Evolutionary conservation across 2,888 invertebrate genomes (phyloP), one percentile per base, ranked within the genome.

Genomic region (Conchocele bisecta): DNA sequence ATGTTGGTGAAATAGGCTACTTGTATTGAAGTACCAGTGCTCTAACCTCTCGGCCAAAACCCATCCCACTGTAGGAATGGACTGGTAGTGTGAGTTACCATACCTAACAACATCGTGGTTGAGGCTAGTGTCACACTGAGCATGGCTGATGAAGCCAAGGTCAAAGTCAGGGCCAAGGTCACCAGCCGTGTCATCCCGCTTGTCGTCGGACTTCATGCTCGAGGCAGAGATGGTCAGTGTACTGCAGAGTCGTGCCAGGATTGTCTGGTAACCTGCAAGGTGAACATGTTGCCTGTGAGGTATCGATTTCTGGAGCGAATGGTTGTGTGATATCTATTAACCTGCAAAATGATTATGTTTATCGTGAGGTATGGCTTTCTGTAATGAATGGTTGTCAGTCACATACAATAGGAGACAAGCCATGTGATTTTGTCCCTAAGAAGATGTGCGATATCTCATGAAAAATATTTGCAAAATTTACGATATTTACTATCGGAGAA

Each of bases 221-320:
- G 79, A 74, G 17, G 82, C 79, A 13, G 82, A 76, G 22, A 85
- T 70, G 2, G 86, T 87, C 24, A 83, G 75, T 3, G 86, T 88
- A 56, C 82, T 84, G 59, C 83, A 80, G 61, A 89, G 76, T 26
- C 90, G 82, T 69, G 89, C 87, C 20, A 90, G 73, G 22, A 90
- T 86, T 15, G 82, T 84, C 81, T 89, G 89, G 76, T 90, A 90
- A 51, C 90, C 90, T 89, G 76, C 2, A 31, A 79, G 46, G 56
- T 42, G 17, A 42, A 6, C n/a, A 42, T 35, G 37, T 35, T 11
- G 13, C 37, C 37, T 35, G 37, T 35, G 13, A 35, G 11, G 13
- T 35, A 11, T 11, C 11, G 13, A 35, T n/a, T 11, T 11, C n/a
- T 35, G 11, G 11, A 35, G 37, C 37, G 37, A n/a, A 11, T 11